A percentile compares a stretch with the other conserved stretches of the same genome.
These are phyloP conservation scores for Solenopsis invicta DNA, from an alignment of 1,140 invertebrate genomes.

Conservation along the genomic window DNA sequence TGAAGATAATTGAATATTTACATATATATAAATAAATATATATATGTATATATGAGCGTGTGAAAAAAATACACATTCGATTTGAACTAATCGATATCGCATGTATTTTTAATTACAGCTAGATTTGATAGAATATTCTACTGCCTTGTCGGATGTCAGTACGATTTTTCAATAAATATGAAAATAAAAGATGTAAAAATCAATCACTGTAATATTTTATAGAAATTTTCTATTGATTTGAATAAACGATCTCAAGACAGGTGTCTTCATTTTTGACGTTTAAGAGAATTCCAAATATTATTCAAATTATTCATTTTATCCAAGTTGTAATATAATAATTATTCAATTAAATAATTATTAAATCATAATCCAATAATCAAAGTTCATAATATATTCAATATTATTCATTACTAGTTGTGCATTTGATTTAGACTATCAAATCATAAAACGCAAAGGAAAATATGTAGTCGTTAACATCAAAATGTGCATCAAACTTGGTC, in stretches of 20 bases:
- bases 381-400: not conserved
- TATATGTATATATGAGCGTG: slow-evolving; percentile 17
- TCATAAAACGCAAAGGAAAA: not conserved
- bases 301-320: not conserved
- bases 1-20: slow-evolving; percentile 78
- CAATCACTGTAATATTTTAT: slow-evolving; percentile 66
- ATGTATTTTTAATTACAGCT: slow-evolving; percentile 32
- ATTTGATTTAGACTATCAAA: slow-evolving; percentile 7
- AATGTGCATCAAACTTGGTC: not conserved
- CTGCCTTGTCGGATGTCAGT: slow-evolving; percentile 61
- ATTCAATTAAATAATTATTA: no score
- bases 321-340: no score
- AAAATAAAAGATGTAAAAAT: slow-evolving; percentile 33
- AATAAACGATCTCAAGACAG: slow-evolving; percentile 59
- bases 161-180: slow-evolving; percentile 75
- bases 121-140: slow-evolving; percentile 52
- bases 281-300: not conserved
- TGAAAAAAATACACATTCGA: slow-evolving; percentile 47
- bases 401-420: not conserved
- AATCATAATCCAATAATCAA: no score
- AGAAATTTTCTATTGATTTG: slow-evolving; percentile 70
- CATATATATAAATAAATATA: not conserved
- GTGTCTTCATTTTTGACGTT: not conserved
- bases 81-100: slow-evolving; percentile 24
- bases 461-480: not conserved